These are phyloP conservation scores for Euplexia lucipara DNA, from an alignment of 2,888 invertebrate species.

Conservation along the genomic window DNA sequence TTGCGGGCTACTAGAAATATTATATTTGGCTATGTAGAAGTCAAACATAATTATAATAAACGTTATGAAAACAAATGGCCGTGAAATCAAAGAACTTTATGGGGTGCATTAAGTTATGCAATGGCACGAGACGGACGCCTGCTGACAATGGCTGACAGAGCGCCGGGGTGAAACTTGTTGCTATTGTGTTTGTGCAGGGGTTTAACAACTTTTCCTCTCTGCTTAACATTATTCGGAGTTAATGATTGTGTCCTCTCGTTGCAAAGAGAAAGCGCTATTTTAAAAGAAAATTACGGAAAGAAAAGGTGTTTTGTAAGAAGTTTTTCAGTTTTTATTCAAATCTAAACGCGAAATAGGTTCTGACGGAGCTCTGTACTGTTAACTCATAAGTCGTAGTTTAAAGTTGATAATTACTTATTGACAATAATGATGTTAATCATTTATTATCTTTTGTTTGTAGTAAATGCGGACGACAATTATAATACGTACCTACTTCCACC, in stretches of 20 bases:
- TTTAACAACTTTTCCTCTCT: constrained; percentile 65
- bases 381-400: too few species aligned
- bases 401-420: too few species aligned
- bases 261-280: constrained; percentile 13
- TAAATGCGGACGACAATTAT: too few species aligned
- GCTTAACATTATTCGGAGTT: constrained; percentile 48
- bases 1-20: constrained; percentile 15
- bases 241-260: constrained; percentile 49
- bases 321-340: constrained; percentile 17
- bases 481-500: too few species aligned
- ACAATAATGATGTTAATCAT: too few species aligned
- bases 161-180: constrained; percentile 68
- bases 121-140: constrained; percentile 68
- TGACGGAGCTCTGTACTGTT: not conserved
- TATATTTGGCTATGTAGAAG: constrained; percentile 9
- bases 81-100: constrained; percentile 77
- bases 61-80: constrained; percentile 72
- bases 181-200: constrained; percentile 75
- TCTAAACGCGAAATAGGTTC: not conserved
- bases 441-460: too few species aligned
- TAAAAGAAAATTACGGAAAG: constrained; percentile 21
- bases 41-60: constrained; percentile 48
- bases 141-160: constrained; percentile 61
- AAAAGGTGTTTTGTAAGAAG: constrained; percentile 10
- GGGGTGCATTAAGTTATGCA: constrained; percentile 65